Percentiles rank a stretch among this genome's conserved stretches.
Conservation (phyloP, 1,140 invertebrate species). For the Halyomorpha halys region DNA sequence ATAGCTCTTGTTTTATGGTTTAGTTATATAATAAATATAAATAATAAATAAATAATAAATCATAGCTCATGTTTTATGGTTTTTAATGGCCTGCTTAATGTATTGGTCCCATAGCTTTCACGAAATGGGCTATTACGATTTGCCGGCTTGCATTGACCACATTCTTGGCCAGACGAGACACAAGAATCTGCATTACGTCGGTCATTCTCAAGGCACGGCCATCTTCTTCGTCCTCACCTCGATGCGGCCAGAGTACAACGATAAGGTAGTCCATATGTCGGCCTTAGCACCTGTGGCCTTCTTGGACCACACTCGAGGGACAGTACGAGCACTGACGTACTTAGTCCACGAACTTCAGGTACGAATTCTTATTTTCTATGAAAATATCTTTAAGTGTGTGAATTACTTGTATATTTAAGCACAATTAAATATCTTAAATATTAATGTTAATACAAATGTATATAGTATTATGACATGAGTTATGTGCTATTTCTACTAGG, state of each 20-base stretch:
- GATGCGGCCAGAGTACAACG: conserved; percentile 42
- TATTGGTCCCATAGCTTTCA: conserved; percentile 41
- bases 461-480: no score
- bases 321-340: not conserved
- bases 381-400: not conserved
- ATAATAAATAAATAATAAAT: no score
- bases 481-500: no score
- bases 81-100: no score
- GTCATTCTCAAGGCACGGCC: conserved; percentile 51
- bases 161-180: conserved; percentile 42
- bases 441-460: no score
- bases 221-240: conserved; percentile 41
- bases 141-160: conserved; percentile 50
- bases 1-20: no score
- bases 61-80: no score
- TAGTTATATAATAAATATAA: no score
- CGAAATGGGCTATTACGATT: conserved; percentile 52
- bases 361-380: not conserved
- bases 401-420: no score
- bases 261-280: conserved; percentile 37
- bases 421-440: no score
- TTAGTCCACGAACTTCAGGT: not conserved
- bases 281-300: conserved; percentile 41
- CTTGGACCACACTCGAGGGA: not conserved
- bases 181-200: conserved; percentile 42